phyloP scores from a whole-genome alignment of 2,797 vertebrate genomes.

The Lutjanus argentimaculatus region DNA sequence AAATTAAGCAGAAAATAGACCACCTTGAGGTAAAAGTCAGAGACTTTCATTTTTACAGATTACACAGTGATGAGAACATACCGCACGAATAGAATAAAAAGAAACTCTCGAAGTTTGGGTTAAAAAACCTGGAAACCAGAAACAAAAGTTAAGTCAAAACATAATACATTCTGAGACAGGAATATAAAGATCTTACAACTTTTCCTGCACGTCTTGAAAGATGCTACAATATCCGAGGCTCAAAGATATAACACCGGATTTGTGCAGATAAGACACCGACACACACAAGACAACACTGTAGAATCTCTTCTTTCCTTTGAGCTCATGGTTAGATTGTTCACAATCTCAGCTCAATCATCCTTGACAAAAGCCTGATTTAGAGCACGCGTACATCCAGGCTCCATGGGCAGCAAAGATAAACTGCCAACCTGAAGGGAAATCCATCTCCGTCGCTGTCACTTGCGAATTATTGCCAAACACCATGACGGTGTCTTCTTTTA shows the following conservation, averaged over 20 bases:
- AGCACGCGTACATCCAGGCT: conserved; percentile 66
- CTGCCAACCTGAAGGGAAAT: conserved; percentile 81
- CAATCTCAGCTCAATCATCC: conserved; percentile 81
- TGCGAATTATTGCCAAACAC: conserved; percentile 79
- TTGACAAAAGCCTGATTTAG: conserved; percentile 83
- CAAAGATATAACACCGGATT: conserved; percentile 37
- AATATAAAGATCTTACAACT: conserved; percentile 19
- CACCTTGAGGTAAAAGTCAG: conserved; percentile 6
- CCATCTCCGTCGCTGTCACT: conserved; percentile 81
- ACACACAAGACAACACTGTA: conserved; percentile 23
- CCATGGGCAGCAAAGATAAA: conserved; percentile 79
- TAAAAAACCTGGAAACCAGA: conserved; percentile 5
- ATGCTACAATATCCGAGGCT: conserved; percentile 18
- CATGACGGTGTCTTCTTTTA: conserved; percentile 78
- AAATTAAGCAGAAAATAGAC: conserved; percentile 22
- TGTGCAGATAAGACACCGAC: conserved; percentile 57
- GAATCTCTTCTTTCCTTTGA: conserved; percentile 54
- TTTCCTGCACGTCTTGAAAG: conserved; percentile 23
- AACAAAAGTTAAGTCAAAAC: conserved; percentile 17
- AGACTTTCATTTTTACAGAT: conserved; percentile 4
- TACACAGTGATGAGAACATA: neutral
- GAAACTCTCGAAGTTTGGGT: neutral
- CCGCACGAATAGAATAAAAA: neutral
- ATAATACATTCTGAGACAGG: conserved; percentile 7
- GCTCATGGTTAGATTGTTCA: conserved; percentile 61